Evolutionary conservation across 2,797 vertebrate species (phyloP).

Genomic region (Macropus fuliginosus): DNA sequence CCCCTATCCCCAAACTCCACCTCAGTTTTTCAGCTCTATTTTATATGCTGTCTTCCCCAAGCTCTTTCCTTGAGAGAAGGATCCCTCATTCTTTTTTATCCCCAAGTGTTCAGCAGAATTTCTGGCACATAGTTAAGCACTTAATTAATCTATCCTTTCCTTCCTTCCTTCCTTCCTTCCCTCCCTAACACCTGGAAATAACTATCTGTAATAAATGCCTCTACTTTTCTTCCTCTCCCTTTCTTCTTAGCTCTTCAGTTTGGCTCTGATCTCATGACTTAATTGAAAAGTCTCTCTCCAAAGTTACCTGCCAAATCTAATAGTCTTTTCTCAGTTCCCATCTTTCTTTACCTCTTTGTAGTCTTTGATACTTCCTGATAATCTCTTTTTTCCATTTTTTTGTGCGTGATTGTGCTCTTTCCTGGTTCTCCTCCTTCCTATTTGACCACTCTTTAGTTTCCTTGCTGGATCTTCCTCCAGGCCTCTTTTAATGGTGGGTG

Average conservation of each 20-base stretch:
- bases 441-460: neutral
- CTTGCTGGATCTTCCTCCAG: neutral
- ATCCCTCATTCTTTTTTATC: neutral
- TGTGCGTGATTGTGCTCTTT: neutral
- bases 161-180: neutral
- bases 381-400: neutral
- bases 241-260: neutral
- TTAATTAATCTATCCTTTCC: neutral
- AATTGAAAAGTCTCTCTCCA: too few relatives aligned
- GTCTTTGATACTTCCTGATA: neutral
- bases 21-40: neutral
- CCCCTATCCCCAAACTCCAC: neutral
- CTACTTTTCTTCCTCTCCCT: neutral
- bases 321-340: too few relatives aligned
- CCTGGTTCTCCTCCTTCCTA: neutral
- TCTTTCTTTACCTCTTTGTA: too few relatives aligned
- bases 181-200: too few relatives aligned
- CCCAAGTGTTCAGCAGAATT: neutral
- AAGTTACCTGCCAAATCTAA: too few relatives aligned
- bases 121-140: neutral
- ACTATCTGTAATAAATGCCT: too few relatives aligned
- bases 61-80: neutral
- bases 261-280: too few relatives aligned
- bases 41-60: neutral
- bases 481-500: neutral